phyloP scores from a whole-genome alignment of 2,113 vertebrate species.

The Tursiops truncatus region DNA sequence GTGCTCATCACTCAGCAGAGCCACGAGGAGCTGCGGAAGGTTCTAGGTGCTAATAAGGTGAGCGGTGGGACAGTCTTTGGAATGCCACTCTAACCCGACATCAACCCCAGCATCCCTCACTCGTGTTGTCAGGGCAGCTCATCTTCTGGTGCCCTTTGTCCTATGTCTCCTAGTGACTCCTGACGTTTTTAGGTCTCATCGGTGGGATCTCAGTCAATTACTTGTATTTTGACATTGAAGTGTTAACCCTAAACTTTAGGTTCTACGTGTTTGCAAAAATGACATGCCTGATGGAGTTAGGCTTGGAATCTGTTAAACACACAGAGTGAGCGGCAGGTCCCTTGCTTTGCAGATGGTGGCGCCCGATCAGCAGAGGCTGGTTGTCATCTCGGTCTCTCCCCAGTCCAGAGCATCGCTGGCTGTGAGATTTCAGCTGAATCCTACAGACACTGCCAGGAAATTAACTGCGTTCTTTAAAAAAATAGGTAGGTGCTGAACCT shows the following conservation, averaged over 20 bases:
- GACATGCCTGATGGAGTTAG: neutral
- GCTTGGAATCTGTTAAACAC: neutral
- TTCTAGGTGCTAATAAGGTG: constrained; percentile 91
- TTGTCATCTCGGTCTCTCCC: constrained; percentile 94
- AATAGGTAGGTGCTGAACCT: constrained; percentile 85
- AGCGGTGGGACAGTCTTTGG: fast-evolving
- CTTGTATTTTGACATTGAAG: neutral
- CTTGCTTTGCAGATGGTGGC: constrained; percentile 59
- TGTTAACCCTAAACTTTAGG: neutral
- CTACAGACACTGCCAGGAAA: constrained; percentile 88
- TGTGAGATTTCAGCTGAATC: constrained; percentile 85
- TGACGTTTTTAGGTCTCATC: neutral
- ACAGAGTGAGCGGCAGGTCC: fast-evolving
- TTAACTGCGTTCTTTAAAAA: constrained; percentile 92
- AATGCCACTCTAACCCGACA: neutral
- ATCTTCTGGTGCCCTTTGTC: neutral
- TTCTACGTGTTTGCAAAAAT: fast-evolving
- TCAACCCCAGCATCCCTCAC: neutral
- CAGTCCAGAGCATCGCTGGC: constrained; percentile 96
- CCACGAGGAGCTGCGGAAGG: constrained; percentile 90
- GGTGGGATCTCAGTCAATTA: neutral
- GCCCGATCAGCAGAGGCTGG: constrained; percentile 83
- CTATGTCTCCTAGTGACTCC: too few species aligned
- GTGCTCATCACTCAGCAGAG: constrained; percentile 96
- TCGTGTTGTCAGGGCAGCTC: neutral